Evolutionary conservation across 2,888 invertebrate genomes (phyloP), one percentile per base, ranked within the genome.

Genomic region (Netelia melanura): DNA sequence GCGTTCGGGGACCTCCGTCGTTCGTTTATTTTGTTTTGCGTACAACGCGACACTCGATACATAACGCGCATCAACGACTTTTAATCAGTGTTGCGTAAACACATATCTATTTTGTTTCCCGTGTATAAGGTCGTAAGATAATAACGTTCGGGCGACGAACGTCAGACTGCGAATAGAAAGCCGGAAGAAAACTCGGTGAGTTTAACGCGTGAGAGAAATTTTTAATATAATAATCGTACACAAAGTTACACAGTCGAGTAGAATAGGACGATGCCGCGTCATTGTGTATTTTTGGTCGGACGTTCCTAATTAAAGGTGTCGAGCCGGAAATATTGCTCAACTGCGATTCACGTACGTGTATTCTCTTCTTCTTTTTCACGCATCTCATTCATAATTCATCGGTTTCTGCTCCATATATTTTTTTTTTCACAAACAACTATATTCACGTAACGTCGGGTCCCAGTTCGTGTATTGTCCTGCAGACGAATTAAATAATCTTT

Each of bases 251-350:
- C 17, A 58, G 3, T 14, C 48, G 48, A 2, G 14, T 8, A 48
- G 11, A 81, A 81, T 72, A 62, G 38, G 48, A 77, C 17, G 44
- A 21, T 58, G 21, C 30, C 10, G 48, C 44, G n/a, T 54, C 17
- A 38, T n/a, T 38, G 54, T 30, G 5, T 30, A 30, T 30, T 30
- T 30, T 30, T 30, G 30, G 30, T 30, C 56, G 43, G 23, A n/a
- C 44, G 62, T 14, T 23, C 54, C 67, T 62, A 72, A 84, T 81
- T 81, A 54, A 38, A 61, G 61, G 30, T 30, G 54, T 48, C 14
- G 70, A 78, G 21, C 77, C 81, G 84, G 81, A 84, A 84, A 74
- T 67, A 62, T 81, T 81, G 75, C 68, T 68, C 72, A 77, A 84
- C 81, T 30, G 17, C 38, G 74, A 5, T 72, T 11, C 21, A 17